A percentile compares a stretch with the other conserved stretches of the same genome.
Evolutionary conservation across 2,113 vertebrate species (phyloP).

Genomic region (Psammodynastes pulverulentus): DNA sequence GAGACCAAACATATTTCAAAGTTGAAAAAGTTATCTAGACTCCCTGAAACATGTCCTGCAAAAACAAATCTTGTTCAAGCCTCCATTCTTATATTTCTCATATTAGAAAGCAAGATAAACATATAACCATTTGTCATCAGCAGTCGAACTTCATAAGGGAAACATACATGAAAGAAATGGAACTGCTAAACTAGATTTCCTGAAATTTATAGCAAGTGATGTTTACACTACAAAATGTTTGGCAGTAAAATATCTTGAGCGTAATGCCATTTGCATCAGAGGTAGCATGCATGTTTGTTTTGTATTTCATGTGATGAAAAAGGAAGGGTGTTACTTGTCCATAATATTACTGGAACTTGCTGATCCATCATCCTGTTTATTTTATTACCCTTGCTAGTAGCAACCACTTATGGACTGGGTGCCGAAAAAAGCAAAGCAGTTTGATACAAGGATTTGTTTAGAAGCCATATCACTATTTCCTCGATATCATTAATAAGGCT

Average conservation of each 20-base stretch:
- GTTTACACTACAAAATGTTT: background rate
- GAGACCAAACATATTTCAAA: background rate
- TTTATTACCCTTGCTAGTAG: background rate
- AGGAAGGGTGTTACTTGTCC: background rate
- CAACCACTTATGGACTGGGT: background rate
- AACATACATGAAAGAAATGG: background rate
- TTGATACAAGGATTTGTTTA: background rate
- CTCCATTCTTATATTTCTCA: background rate
- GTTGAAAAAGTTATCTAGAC: background rate
- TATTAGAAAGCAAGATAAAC: background rate
- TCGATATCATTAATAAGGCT: background rate
- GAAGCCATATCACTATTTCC: background rate
- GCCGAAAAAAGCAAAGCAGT: background rate
- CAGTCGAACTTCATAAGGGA: background rate
- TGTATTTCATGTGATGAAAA: background rate
- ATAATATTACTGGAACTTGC: background rate
- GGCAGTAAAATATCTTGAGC: background rate
- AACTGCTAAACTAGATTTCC: background rate
- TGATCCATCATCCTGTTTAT: background rate
- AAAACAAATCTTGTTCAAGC: background rate
- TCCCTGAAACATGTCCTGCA: background rate
- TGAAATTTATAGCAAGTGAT: background rate
- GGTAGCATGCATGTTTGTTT: background rate
- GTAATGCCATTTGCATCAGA: background rate
- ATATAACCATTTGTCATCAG: background rate